A percentile compares a stretch with the other conserved stretches of the same genome.
These are phyloP conservation scores for Clupea harengus DNA, from an alignment of 2,113 vertebrate species.

Conservation along the genomic window DNA sequence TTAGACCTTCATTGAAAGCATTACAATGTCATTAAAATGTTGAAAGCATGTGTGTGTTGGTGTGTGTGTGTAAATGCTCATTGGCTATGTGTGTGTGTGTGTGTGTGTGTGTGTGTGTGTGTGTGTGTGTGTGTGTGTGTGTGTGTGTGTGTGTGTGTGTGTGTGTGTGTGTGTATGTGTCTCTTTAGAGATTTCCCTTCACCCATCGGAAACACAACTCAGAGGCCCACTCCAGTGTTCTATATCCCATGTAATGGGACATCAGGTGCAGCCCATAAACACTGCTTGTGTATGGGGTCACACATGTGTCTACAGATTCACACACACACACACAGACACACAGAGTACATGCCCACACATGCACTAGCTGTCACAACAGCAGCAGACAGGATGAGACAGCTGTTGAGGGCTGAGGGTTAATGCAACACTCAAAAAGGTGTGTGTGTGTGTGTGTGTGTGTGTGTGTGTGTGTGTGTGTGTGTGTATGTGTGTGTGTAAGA, in stretches of 20 bases:
- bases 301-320: background rate
- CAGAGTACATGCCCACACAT: background rate
- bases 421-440: background rate
- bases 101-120: no score
- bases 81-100: no score
- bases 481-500: background rate
- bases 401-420: background rate
- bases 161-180: no score
- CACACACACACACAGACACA: background rate
- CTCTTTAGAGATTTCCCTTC: background rate
- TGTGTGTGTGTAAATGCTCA: no score
- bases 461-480: background rate
- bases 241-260: background rate
- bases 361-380: conserved; percentile 11
- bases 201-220: background rate
- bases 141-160: no score
- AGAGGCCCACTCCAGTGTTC: background rate
- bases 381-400: background rate
- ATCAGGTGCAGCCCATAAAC: conserved; percentile 14
- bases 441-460: no score
- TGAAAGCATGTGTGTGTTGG: no score
- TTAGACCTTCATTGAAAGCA: background rate
- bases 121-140: no score
- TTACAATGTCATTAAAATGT: no score
- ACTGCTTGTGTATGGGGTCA: background rate